Evolutionary conservation across 92 coral and sea anemone species (phyloP).

Genomic region (Paramuricea clavata): DNA sequence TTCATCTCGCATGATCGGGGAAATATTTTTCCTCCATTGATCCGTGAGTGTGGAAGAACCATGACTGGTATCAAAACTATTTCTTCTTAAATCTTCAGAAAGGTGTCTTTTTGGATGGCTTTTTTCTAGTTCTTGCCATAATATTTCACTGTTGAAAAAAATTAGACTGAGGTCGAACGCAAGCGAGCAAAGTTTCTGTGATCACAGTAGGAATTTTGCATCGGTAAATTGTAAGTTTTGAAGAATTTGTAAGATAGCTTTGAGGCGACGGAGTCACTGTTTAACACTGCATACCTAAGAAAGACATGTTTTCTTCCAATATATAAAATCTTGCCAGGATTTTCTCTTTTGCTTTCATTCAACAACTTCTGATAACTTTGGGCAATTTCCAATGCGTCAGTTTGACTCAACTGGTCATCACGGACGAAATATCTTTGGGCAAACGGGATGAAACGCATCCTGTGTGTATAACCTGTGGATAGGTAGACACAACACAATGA

Average conservation of each 20-base stretch:
- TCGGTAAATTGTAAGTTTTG: too few relatives aligned
- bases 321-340: constrained; percentile 5
- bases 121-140: constrained; percentile 26
- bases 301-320: constrained; percentile 37
- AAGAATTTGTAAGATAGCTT: too few relatives aligned
- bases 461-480: constrained; percentile 80
- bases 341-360: background rate
- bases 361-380: constrained; percentile 5
- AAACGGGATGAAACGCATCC: constrained; percentile 76
- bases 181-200: too few relatives aligned
- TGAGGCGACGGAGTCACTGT: background rate
- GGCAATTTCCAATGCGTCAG: constrained; percentile 15
- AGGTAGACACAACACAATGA: background rate
- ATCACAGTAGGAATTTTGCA: too few relatives aligned
- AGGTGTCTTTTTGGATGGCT: background rate
- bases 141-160: constrained; percentile 1
- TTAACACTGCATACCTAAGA: background rate
- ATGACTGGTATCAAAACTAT: background rate
- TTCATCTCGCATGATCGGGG: too few relatives aligned
- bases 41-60: background rate
- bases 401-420: background rate
- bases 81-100: background rate
- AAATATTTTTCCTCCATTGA: background rate
- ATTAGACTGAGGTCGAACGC: background rate
- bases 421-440: constrained; percentile 43